Conservation (phyloP, 2,113 vertebrate genomes). For the Oryzias javanicus region DNA sequence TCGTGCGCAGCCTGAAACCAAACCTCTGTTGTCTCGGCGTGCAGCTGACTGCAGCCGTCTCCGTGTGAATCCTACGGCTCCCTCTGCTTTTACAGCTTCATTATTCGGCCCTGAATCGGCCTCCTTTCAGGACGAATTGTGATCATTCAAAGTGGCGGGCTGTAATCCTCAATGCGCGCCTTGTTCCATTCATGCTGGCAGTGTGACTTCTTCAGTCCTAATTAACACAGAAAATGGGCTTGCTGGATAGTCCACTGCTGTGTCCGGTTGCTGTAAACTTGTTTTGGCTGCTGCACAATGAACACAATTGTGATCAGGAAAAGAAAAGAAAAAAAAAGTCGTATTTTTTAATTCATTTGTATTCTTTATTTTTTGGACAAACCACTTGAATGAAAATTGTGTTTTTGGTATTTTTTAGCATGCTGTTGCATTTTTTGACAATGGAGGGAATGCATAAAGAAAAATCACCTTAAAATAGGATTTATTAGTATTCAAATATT, state of each 20-base stretch:
- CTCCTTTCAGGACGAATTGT: constrained; percentile 48
- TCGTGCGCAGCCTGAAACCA: neutral
- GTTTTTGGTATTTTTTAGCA: too few relatives aligned
- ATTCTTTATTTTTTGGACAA: neutral
- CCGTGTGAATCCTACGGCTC: constrained; percentile 40
- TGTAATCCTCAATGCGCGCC: constrained; percentile 59
- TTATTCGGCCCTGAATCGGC: constrained; percentile 60
- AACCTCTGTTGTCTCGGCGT: constrained; percentile 4
- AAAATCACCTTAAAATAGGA: too few relatives aligned
- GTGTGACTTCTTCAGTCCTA: constrained; percentile 64
- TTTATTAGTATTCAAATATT: too few relatives aligned
- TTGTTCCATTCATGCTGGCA: constrained; percentile 67
- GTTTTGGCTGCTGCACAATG: constrained; percentile 50
- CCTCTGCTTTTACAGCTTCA: constrained; percentile 59
- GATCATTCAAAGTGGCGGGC: constrained; percentile 56
- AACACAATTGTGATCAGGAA: constrained; percentile 10
- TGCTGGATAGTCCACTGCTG: constrained; percentile 44
- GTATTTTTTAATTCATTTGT: neutral
- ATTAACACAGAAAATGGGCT: constrained; percentile 55
- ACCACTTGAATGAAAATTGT: too few relatives aligned
- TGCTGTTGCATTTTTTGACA: too few relatives aligned
- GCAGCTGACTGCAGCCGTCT: constrained; percentile 25
- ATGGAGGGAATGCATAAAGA: too few relatives aligned
- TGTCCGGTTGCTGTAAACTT: constrained; percentile 51
- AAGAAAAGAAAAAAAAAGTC: neutral